Evolutionary conservation across 2,113 vertebrate species (phyloP).

Genomic region (Meleagris gallopavo): DNA sequence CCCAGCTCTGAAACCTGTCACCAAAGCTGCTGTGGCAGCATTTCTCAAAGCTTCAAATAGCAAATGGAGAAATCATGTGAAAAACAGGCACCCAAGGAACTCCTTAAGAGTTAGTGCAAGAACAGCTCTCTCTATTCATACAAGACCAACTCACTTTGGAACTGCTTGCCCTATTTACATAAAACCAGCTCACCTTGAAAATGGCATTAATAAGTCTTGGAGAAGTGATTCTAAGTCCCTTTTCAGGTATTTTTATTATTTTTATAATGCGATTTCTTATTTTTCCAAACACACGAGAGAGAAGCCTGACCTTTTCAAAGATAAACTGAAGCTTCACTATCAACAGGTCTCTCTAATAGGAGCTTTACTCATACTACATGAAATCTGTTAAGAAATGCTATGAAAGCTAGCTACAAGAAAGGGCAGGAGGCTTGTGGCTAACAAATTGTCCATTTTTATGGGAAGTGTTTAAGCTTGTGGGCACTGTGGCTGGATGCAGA

Average conservation of each 20-base stretch:
- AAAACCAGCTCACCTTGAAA: not conserved
- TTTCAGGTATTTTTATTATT: constrained; percentile 31
- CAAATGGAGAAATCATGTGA: constrained; percentile 30
- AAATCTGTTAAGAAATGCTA: not conserved
- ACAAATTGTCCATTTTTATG: not conserved
- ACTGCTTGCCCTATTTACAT: not conserved
- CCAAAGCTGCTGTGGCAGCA: not conserved
- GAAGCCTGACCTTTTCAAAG: constrained; percentile 57
- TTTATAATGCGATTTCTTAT: not conserved
- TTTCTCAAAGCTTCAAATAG: constrained; percentile 26
- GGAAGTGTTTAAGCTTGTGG: not conserved
- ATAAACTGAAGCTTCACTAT: not conserved
- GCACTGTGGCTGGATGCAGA: not conserved
- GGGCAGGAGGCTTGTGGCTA: not conserved
- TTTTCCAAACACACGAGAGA: constrained; percentile 11
- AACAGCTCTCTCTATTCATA: not conserved
- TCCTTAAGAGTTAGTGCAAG: constrained; percentile 12
- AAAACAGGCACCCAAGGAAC: constrained; percentile 16
- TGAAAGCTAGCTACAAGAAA: not conserved
- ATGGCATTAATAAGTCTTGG: not conserved
- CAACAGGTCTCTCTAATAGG: not conserved
- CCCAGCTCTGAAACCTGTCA: not conserved
- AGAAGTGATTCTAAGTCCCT: not conserved
- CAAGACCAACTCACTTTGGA: not conserved
- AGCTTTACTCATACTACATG: not conserved